Evolutionary conservation across 2,113 vertebrate species (phyloP).

Genomic region (Microcebus jonahi): DNA sequence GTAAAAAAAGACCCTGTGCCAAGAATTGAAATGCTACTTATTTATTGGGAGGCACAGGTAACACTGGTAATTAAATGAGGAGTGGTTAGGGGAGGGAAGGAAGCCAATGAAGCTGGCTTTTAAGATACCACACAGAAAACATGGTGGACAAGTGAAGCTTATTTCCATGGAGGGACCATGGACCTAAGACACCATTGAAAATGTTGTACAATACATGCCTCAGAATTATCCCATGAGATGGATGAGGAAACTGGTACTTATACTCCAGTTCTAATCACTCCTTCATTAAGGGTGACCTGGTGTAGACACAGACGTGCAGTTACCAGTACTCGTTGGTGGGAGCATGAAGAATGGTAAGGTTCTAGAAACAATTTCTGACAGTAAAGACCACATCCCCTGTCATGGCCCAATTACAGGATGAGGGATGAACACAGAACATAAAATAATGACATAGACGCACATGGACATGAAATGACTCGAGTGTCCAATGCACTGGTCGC

Average conservation of each 20-base stretch:
- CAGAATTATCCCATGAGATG: background rate
- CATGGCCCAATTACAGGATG: too few relatives aligned
- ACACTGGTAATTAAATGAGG: background rate
- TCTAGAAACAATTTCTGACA: background rate
- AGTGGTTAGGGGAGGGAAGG: background rate
- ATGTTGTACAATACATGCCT: background rate
- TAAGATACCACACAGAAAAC: background rate
- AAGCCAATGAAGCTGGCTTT: background rate
- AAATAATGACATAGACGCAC: too few relatives aligned
- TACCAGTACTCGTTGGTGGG: background rate
- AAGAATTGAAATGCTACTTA: background rate
- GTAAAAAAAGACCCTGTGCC: background rate
- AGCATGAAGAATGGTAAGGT: background rate
- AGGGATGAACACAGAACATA: too few relatives aligned
- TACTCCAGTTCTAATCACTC: background rate
- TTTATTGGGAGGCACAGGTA: background rate
- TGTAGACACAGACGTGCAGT: rapidly evolving
- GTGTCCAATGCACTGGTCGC: too few relatives aligned
- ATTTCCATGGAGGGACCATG: too few relatives aligned
- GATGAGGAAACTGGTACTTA: background rate
- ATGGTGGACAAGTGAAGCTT: background rate
- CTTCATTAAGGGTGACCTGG: background rate
- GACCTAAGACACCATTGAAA: background rate
- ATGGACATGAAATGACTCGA: too few relatives aligned
- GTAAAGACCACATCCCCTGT: background rate